These are phyloP conservation scores for Orthosia cruda DNA, from an alignment of 2,888 invertebrate species.

Conservation along the genomic window DNA sequence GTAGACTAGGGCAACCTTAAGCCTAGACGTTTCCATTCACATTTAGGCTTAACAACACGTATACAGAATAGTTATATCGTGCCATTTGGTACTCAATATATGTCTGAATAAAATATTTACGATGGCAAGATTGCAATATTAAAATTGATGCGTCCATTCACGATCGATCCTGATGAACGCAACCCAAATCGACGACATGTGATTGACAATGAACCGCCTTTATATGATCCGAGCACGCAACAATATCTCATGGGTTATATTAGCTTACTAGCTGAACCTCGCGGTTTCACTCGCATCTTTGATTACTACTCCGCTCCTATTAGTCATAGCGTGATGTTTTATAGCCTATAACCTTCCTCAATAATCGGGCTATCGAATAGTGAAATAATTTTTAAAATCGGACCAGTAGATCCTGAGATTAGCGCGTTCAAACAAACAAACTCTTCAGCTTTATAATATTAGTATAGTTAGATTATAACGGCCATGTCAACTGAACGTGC, in stretches of 20 bases:
- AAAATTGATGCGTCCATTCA: constrained; percentile 43
- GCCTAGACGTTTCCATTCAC: constrained; percentile 67
- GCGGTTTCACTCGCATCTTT: too few species aligned
- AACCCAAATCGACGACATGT: constrained; percentile 37
- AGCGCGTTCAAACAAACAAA: too few species aligned
- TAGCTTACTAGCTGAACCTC: too few species aligned
- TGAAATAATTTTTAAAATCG: too few species aligned
- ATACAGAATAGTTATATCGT: constrained; percentile 46
- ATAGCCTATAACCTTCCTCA: too few species aligned
- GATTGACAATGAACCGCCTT: constrained; percentile 55
- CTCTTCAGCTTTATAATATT: too few species aligned
- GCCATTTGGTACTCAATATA: constrained; percentile 30
- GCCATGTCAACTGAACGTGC: constrained; percentile 31
- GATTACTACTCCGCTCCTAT: too few species aligned
- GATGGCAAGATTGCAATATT: constrained; percentile 36
- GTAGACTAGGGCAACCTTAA: too few species aligned
- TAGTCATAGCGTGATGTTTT: too few species aligned
- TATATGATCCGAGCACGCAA: constrained; percentile 46
- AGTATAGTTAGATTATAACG: too few species aligned
- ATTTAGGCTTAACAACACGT: constrained; percentile 55
- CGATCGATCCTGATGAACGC: constrained; percentile 36
- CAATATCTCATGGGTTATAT: constrained; percentile 17
- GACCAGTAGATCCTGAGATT: too few species aligned
- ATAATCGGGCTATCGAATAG: too few species aligned
- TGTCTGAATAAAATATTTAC: constrained; percentile 35